Percentiles rank a stretch among this genome's conserved stretches.
Conservation (phyloP, 2,888 invertebrate species). For the Acheta domesticus region DNA sequence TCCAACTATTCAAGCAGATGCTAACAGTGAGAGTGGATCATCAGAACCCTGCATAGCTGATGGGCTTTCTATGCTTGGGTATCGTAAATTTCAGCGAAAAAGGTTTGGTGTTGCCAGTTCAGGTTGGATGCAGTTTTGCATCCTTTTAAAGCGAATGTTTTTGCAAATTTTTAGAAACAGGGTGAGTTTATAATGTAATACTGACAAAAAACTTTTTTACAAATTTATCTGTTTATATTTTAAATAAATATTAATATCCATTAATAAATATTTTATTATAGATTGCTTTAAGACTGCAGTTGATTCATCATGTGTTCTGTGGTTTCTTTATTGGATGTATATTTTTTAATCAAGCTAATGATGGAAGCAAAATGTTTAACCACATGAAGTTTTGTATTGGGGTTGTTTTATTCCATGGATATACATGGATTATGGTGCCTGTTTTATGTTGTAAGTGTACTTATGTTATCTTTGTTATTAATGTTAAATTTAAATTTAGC, state of each 20-base stretch:
- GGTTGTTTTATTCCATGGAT: slow-evolving; percentile 62
- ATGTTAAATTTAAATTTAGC: too few relatives aligned
- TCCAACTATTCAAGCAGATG: neutral
- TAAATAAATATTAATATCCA: neutral
- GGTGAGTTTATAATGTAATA: slow-evolving; percentile 44
- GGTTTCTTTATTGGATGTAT: slow-evolving; percentile 57
- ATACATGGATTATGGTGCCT: slow-evolving; percentile 67
- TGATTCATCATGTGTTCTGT: slow-evolving; percentile 60
- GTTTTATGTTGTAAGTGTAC: slow-evolving; percentile 63
- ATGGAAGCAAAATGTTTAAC: slow-evolving; percentile 64
- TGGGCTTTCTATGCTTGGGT: neutral
- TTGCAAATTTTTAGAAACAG: slow-evolving; percentile 58
- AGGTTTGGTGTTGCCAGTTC: slow-evolving; percentile 47
- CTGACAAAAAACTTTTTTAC: neutral
- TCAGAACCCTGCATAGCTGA: neutral
- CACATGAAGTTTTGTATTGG: slow-evolving; percentile 67
- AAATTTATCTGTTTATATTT: neutral
- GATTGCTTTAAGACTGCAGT: slow-evolving; percentile 55
- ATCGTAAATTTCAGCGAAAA: neutral
- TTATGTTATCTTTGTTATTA: neutral
- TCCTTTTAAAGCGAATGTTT: slow-evolving; percentile 59
- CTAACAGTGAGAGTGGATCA: neutral
- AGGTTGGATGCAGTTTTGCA: slow-evolving; percentile 57
- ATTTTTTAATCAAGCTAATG: slow-evolving; percentile 61
- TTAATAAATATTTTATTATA: slow-evolving; percentile 33